These are phyloP conservation scores for Lycophotia porphyrea DNA, from an alignment of 2,888 invertebrate genomes.

Conservation along the genomic window DNA sequence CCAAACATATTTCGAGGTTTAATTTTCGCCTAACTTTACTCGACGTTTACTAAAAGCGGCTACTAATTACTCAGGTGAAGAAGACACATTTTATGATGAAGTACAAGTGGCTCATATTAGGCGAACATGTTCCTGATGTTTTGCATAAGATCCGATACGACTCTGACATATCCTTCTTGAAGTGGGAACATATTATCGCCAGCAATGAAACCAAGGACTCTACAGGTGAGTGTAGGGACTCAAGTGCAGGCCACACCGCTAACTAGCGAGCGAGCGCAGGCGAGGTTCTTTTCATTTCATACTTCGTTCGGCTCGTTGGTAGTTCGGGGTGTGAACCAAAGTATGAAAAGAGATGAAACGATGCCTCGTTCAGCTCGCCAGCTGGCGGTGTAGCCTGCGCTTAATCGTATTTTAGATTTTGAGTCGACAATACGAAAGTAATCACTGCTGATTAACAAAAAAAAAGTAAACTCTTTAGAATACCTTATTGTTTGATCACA, in stretches of 20 bases:
- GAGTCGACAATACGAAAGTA: background rate
- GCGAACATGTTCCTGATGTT: constrained; percentile 67
- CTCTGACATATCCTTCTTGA: constrained; percentile 73
- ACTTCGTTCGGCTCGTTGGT: no score
- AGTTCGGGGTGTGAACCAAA: no score
- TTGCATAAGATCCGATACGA: constrained; percentile 76
- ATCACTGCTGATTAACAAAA: background rate
- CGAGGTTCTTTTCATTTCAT: no score
- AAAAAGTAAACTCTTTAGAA: background rate
- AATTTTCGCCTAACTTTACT: background rate
- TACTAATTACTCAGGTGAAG: constrained; percentile 66
- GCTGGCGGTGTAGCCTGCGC: no score
- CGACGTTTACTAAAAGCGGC: background rate
- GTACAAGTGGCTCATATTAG: constrained; percentile 81
- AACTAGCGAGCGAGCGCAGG: no score
- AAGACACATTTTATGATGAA: constrained; percentile 72
- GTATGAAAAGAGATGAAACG: no score
- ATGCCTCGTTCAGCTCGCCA: no score
- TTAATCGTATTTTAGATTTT: background rate
- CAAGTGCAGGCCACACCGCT: no score
- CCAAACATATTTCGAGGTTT: background rate
- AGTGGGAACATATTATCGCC: constrained; percentile 9
- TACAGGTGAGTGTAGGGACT: background rate
- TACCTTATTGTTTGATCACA: background rate
- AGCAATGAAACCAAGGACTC: constrained; percentile 14